Base-by-base conservation (phyloP, 2,888 invertebrate genomes). In the Ernsta delagoae region DNA sequence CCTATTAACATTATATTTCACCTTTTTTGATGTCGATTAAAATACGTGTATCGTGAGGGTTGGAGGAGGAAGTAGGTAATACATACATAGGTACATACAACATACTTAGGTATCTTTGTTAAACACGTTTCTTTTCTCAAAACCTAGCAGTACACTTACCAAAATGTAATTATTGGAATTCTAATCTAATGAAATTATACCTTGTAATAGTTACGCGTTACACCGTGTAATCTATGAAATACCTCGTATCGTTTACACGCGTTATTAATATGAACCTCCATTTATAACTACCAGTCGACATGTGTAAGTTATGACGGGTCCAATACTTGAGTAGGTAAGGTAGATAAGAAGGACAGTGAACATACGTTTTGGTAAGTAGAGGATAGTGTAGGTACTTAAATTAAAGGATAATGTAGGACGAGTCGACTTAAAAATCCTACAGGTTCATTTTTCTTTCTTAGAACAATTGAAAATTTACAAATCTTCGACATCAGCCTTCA, bases 251-350 rank as follows among this genome's bases (percentile, higher is more conserved):
- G 68, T 65, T 72, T 72, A 72, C 69, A 68, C 61, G 57, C 66
- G 56, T 62, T 65, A 70, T 72, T 70, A 72, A 72, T 70, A 72
- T 45, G 65, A 31, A 68, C 31, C 67, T 72, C 54, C 68, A 70
- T 70, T 65, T 72, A 68, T 65, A 68, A 68, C 70, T 64, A 61
- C 59, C 50, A 65, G 61, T 57, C 63, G 64, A 60, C 71, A 60
- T 53, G 59, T 65, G 74, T 71, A 71, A 72, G 70, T 71, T 71
- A 60, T 65, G 68, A 63, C 71, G 62, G 68, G 66, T 71, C 72
- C 75, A 71, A 71, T 71, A 75, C 74, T 72, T 65, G 67, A 41
- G 59, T 60, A 24, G 24, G 24, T 24, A 24, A 60, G 48, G 48
- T 48, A 48, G 48, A 12, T 48, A 48, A 59, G 53, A 43, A 45